Percentiles rank a stretch among this genome's conserved stretches.
Conservation (phyloP, 2,888 invertebrate genomes). For the Cosmia trapezina region DNA sequence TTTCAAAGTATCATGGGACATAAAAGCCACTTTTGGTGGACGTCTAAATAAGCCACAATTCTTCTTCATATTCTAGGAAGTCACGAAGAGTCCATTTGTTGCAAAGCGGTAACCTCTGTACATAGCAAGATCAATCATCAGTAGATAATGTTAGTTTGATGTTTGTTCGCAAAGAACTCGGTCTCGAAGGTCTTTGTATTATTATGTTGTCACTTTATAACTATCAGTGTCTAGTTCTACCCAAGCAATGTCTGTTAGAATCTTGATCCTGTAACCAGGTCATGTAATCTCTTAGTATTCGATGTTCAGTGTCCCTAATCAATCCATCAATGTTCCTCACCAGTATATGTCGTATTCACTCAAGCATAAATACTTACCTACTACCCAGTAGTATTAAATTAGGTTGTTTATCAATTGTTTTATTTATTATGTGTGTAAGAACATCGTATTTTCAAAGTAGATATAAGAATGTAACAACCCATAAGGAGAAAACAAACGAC, state of each 20-base stretch:
- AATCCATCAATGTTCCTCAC: neutral
- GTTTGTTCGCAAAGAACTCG: neutral
- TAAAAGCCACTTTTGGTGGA: no score
- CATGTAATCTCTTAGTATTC: neutral
- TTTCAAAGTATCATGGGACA: neutral
- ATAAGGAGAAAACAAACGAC: neutral
- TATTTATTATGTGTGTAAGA: neutral
- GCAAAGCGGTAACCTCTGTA: neutral
- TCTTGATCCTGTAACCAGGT: neutral
- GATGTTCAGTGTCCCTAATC: slow-evolving; percentile 3
- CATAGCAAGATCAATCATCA: neutral
- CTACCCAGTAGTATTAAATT: neutral
- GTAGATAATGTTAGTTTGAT: neutral
- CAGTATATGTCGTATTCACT: neutral
- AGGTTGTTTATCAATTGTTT: neutral
- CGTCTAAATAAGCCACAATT: neutral
- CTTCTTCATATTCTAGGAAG: neutral
- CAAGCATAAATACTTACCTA: neutral
- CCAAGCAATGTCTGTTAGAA: neutral
- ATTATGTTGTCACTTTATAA: neutral
- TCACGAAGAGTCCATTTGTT: neutral
- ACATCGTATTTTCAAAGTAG: slow-evolving; percentile 1
- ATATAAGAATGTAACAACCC: neutral
- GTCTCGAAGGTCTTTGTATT: neutral
- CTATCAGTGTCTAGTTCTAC: neutral